Evolutionary conservation across 2,113 vertebrate species (phyloP), one percentile per base, ranked within the genome.

Genomic region (Lophura nycthemera): DNA sequence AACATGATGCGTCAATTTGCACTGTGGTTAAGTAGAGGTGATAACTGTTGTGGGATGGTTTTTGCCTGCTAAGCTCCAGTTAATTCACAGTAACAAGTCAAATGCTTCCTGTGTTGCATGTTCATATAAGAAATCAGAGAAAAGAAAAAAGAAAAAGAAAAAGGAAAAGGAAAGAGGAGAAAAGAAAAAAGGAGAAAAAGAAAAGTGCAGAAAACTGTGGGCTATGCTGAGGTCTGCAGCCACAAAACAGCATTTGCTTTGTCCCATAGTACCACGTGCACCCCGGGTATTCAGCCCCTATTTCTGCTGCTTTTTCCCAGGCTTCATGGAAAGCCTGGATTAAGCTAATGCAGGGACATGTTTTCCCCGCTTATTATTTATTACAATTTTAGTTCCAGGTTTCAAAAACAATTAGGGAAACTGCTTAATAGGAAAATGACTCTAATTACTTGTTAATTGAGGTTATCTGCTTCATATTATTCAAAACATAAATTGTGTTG

Each of bases 381-480:
- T 97, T 92, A 92, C 80, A 93, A 92, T 97, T 97, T 97, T 80
- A 97, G 90, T 96, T 96, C 74, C 87, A 97, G 87, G 94, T 97
- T 98, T 97, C 80, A 96, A 95, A 97, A 97, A 97, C 96, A 97
- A 97, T 95, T 95, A 96, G 90, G 91, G 65, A 96, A 96, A 96
- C 93, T 96, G 88, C 86, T 96, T 90, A 94, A 80, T 96, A 95
- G 92, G 93, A 96, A 97, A 97, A 97, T 95, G 86, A 95, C 96
- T 92, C 82, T 94, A 97, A 96, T 95, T 96, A 95, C 67, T 97
- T 93, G 78, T 93, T 96, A 97, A 97, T 97, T 97, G 96, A 95
- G 83, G 87, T 97, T 97, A 96, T 97, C 93, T 95, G 80, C 88
- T 96, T 95, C 75, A 90, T 67, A 96, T 95, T 96, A 97, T 97